These are phyloP conservation scores for Ceryle rudis DNA, from an alignment of 2,797 vertebrate genomes.

Conservation along the genomic window DNA sequence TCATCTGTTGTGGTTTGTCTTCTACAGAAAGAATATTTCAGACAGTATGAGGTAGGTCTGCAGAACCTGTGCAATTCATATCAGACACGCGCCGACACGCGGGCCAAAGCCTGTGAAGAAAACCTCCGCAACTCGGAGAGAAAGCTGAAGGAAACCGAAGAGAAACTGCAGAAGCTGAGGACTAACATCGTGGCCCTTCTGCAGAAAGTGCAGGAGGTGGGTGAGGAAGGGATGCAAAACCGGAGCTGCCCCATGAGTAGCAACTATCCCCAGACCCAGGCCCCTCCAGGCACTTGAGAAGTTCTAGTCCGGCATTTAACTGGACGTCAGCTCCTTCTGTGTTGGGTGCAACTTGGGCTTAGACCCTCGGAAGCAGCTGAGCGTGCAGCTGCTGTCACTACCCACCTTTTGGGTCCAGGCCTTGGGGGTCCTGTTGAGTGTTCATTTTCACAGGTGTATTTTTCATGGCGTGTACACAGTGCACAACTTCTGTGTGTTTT, in stretches of 20 bases:
- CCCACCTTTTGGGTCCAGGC: not conserved
- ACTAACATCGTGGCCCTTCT: conserved; percentile 96
- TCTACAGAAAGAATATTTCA: conserved; percentile 96
- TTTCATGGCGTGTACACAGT: not conserved
- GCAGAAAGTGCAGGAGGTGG: conserved; percentile 98
- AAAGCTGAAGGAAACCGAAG: conserved; percentile 90
- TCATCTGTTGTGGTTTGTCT: not conserved
- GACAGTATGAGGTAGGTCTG: conserved; percentile 95
- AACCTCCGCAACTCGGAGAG: conserved; percentile 86
- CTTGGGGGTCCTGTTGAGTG: not conserved
- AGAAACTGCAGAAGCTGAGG: conserved; percentile 94
- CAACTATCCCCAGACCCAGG: not conserved
- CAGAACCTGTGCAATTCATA: conserved; percentile 97
- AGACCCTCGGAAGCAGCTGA: not conserved
- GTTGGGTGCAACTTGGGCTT: not conserved
- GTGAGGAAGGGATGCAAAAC: conserved; percentile 68
- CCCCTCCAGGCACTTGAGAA: not conserved
- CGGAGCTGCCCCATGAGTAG: not conserved
- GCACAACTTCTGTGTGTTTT: not conserved
- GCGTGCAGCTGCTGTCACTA: not conserved
- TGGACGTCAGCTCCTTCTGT: not conserved
- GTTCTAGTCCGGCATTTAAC: not conserved
- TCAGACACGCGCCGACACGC: conserved; percentile 91
- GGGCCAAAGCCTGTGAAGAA: conserved; percentile 92
- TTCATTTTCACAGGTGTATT: not conserved